phyloP scores from a whole-genome alignment of 2,888 invertebrate species.

The Alsophila aescularia region DNA sequence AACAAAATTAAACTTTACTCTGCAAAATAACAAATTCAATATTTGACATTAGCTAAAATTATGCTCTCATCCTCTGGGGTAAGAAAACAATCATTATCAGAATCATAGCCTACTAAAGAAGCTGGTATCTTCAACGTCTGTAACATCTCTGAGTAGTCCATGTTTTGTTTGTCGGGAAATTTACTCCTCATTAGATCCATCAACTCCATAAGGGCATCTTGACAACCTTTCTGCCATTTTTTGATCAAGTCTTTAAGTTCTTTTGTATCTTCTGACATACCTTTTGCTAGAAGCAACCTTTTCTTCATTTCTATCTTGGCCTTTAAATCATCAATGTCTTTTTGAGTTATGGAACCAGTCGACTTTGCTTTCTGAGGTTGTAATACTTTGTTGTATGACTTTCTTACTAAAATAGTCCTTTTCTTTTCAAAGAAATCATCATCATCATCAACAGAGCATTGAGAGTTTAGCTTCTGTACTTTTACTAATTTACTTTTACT shows the following conservation, averaged over 20 bases:
- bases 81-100: constrained; percentile 76
- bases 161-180: constrained; percentile 65
- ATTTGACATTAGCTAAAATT: constrained; percentile 55
- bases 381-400: constrained; percentile 65
- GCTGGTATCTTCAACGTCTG: constrained; percentile 77
- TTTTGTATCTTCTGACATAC: constrained; percentile 70
- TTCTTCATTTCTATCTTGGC: constrained; percentile 73
- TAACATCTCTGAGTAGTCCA: constrained; percentile 78
- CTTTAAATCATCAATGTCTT: constrained; percentile 72
- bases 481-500: constrained; percentile 26
- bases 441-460: constrained; percentile 62
- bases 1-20: constrained; percentile 24
- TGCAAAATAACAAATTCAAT: constrained; percentile 22
- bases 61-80: constrained; percentile 67
- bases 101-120: constrained; percentile 75
- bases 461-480: constrained; percentile 41
- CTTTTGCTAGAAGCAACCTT: constrained; percentile 62
- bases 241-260: constrained; percentile 76
- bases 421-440: constrained; percentile 67
- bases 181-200: constrained; percentile 73
- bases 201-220: constrained; percentile 78
- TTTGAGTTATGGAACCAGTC: constrained; percentile 74
- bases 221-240: constrained; percentile 83
- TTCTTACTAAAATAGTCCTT: constrained; percentile 67
- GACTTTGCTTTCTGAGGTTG: constrained; percentile 71